phyloP scores from a whole-genome alignment of 2,113 vertebrate genomes.

The Microcebus tavaratra region DNA sequence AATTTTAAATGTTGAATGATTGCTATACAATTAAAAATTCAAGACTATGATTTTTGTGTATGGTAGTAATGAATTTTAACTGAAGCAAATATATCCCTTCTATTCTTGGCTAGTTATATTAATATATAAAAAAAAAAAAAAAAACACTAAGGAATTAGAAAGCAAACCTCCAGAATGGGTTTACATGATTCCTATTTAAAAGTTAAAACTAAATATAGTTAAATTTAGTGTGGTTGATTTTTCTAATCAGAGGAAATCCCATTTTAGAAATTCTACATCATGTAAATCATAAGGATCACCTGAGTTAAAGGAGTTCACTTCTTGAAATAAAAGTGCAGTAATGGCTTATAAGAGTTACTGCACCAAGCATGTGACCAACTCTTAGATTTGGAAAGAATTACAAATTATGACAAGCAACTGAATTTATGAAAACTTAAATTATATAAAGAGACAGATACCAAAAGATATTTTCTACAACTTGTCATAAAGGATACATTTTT shows the following conservation, averaged over 20 bases:
- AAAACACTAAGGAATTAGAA: neutral
- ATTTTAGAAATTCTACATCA: neutral
- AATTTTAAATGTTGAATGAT: neutral
- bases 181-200: neutral
- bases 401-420: neutral
- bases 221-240: neutral
- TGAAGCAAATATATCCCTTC: neutral
- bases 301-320: constrained; percentile 35
- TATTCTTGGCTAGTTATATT: neutral
- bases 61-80: neutral
- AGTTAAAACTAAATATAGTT: neutral
- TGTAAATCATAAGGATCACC: neutral
- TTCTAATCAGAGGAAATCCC: constrained; percentile 18
- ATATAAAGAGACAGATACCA: neutral
- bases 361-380: neutral
- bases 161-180: neutral
- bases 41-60: neutral
- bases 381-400: neutral
- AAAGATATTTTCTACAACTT: constrained; percentile 46
- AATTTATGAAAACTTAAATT: neutral
- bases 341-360: neutral
- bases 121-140: rapidly evolving
- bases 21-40: constrained; percentile 14
- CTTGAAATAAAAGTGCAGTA: neutral
- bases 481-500: constrained; percentile 61